phyloP scores from a whole-genome alignment of 2,797 vertebrate species.

The Margarornis squamiger region DNA sequence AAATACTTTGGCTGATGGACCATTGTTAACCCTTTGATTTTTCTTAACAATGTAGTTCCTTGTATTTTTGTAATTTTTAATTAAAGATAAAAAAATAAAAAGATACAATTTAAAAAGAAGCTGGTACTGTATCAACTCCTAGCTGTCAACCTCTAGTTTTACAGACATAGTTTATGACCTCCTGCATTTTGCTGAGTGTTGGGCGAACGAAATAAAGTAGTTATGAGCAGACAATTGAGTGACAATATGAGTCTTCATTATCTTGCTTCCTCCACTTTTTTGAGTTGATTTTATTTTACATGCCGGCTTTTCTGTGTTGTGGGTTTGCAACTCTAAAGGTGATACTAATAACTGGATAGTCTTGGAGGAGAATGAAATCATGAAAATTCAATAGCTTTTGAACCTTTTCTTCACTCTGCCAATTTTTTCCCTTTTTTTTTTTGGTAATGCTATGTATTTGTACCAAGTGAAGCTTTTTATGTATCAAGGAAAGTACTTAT shows the following conservation, averaged over 20 bases:
- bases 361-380: not conserved
- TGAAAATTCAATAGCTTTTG: not conserved
- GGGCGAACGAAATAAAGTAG: not conserved
- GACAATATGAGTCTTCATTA: not conserved
- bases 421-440: not conserved
- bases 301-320: not conserved
- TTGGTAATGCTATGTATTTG: not conserved
- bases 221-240: not conserved
- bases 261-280: not conserved
- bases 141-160: not conserved
- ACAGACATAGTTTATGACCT: not conserved
- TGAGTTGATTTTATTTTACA: not conserved
- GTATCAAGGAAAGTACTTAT: not conserved
- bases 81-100: not conserved
- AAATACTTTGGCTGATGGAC: not conserved
- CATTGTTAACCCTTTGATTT: not conserved
- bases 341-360: not conserved
- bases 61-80: not conserved
- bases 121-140: not conserved
- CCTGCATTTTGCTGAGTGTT: not conserved
- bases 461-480: not conserved
- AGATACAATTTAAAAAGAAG: not conserved
- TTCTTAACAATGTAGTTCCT: not conserved
- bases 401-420: not conserved
- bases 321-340: not conserved